Evolutionary conservation across 2,797 vertebrate genomes (phyloP).

Genomic region (Naso thynnoides): DNA sequence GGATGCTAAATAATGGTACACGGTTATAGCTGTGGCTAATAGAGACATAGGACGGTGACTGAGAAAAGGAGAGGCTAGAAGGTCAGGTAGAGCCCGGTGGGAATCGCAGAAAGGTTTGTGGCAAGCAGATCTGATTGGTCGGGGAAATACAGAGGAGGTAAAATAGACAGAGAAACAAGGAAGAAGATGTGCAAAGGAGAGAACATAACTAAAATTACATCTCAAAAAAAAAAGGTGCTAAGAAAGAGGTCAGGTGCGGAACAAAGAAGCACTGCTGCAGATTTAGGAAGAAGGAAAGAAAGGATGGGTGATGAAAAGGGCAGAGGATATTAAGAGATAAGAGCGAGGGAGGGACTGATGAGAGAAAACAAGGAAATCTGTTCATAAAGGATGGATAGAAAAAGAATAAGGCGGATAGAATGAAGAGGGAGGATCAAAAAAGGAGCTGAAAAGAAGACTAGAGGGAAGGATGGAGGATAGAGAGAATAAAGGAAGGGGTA

Average conservation of each 20-base stretch:
- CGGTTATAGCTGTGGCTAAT: constrained; percentile 72
- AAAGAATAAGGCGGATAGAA: constrained; percentile 20
- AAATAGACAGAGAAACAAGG: constrained; percentile 19
- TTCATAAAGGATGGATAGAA: constrained; percentile 42
- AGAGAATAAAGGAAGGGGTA: constrained; percentile 9
- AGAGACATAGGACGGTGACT: constrained; percentile 63
- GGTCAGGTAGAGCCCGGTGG: constrained; percentile 47
- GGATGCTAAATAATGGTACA: constrained; percentile 68
- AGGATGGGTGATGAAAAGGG: constrained; percentile 24
- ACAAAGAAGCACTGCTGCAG: constrained; percentile 30
- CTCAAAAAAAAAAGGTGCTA: constrained; percentile 18
- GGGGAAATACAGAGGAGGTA: constrained; percentile 12
- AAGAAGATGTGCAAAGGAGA: constrained; percentile 7
- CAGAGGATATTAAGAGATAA: constrained; percentile 32
- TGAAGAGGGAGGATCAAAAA: constrained; percentile 9
- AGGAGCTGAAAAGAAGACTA: constrained; percentile 23
- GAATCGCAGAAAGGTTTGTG: constrained; percentile 47
- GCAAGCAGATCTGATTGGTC: constrained; percentile 36
- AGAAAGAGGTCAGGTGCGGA: constrained; percentile 24
- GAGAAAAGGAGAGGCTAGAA: constrained; percentile 37
- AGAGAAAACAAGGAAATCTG: constrained; percentile 50
- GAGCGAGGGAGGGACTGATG: constrained; percentile 27
- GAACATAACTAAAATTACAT: constrained; percentile 28
- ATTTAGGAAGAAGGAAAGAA: constrained; percentile 29
- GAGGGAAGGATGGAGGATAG: constrained; percentile 23